These are phyloP conservation scores for Idaea aversata DNA, from an alignment of 2,888 invertebrate genomes.

Conservation along the genomic window DNA sequence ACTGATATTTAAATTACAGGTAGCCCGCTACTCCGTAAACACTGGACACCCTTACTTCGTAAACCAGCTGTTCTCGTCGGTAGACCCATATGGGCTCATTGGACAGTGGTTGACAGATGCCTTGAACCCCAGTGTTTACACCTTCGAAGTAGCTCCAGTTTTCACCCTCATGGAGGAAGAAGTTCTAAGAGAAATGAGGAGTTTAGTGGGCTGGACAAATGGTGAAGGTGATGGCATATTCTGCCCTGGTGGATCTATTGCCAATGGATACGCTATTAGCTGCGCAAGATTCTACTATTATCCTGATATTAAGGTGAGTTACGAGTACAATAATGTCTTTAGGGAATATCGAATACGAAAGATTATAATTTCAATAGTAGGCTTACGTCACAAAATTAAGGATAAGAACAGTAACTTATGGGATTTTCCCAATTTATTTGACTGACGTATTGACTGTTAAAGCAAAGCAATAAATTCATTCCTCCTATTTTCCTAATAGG, in stretches of 20 bases:
- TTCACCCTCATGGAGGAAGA: slow-evolving; percentile 93
- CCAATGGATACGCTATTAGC: slow-evolving; percentile 95
- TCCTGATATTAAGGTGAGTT: slow-evolving; percentile 87
- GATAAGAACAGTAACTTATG: slow-evolving; percentile 13
- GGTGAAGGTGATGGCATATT: slow-evolving; percentile 92
- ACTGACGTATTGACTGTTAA: too few species aligned
- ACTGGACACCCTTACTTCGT: slow-evolving; percentile 94
- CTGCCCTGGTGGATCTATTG: slow-evolving; percentile 93
- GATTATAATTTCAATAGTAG: too few species aligned
- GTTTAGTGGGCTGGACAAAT: slow-evolving; percentile 86
- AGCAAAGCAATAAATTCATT: too few species aligned
- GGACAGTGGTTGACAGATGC: slow-evolving; percentile 94
- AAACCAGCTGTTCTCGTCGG: slow-evolving; percentile 91
- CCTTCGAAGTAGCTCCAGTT: slow-evolving; percentile 94
- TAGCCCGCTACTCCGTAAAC: slow-evolving; percentile 89
- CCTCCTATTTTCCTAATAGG: too few species aligned
- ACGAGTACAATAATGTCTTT: too few species aligned
- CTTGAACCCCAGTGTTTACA: slow-evolving; percentile 92
- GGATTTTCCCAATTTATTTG: slow-evolving; percentile 22
- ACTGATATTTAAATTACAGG: slow-evolving; percentile 39
- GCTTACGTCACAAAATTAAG: not conserved
- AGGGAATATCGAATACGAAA: too few species aligned
- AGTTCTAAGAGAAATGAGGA: slow-evolving; percentile 88
- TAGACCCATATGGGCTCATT: slow-evolving; percentile 91
- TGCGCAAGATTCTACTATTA: slow-evolving; percentile 87